phyloP scores from a whole-genome alignment of 2,888 invertebrate species.

The Stenotaenia linearis region DNA sequence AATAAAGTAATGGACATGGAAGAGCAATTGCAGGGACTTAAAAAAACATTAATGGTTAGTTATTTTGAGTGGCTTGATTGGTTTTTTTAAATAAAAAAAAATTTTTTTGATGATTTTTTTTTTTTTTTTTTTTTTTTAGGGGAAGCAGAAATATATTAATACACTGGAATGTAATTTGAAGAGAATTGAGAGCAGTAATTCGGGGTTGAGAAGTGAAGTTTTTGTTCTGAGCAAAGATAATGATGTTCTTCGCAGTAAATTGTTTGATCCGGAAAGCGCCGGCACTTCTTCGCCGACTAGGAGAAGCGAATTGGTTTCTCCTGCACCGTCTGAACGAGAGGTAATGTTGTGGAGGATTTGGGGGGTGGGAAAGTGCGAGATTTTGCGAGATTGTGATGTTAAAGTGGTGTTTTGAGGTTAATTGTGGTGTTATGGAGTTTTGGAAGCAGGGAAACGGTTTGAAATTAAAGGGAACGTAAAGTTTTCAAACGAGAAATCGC shows the following conservation, averaged over 20 bases:
- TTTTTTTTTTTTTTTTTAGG: background rate
- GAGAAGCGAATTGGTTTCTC: background rate
- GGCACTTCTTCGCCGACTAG: background rate
- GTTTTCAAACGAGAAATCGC: too few relatives aligned
- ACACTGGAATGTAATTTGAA: slow-evolving; percentile 30
- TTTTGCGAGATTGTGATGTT: background rate
- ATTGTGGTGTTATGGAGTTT: too few relatives aligned
- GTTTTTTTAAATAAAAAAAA: background rate
- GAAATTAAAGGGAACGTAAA: too few relatives aligned
- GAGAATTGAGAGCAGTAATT: slow-evolving; percentile 24
- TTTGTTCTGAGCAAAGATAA: slow-evolving; percentile 13
- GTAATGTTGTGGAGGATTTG: background rate
- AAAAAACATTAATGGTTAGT: slow-evolving; percentile 5
- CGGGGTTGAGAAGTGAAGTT: slow-evolving; percentile 8
- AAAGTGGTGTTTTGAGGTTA: too few relatives aligned
- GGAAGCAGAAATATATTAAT: slow-evolving; percentile 29
- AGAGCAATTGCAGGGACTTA: slow-evolving; percentile 22
- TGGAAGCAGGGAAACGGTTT: too few relatives aligned
- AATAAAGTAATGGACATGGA: slow-evolving; percentile 31
- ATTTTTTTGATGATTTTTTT: background rate
- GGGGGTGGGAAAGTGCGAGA: background rate
- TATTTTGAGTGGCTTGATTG: background rate
- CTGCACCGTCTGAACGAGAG: slow-evolving; percentile 7
- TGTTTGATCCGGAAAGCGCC: background rate
- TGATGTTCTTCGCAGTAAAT: background rate